Evolutionary conservation across 2,888 invertebrate genomes (phyloP).

Genomic region (Elaeidobius kamerunicus): DNA sequence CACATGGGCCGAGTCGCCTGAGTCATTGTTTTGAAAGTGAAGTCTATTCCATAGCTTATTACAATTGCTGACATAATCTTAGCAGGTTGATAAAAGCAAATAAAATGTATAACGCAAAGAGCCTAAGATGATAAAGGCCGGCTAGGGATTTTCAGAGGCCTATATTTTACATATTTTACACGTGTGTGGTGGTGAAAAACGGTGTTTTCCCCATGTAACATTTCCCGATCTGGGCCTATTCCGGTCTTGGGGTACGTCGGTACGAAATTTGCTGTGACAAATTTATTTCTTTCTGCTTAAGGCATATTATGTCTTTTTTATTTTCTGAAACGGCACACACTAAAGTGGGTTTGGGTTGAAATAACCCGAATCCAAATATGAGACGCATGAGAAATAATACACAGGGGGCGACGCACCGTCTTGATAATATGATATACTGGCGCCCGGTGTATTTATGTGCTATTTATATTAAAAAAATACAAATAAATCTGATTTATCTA

Average conservation of each 20-base stretch:
- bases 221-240: slow-evolving; percentile 9
- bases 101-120: slow-evolving; percentile 40
- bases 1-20: slow-evolving; percentile 21
- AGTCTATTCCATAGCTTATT: too few species aligned
- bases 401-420: background rate
- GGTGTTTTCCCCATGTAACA: slow-evolving; percentile 24
- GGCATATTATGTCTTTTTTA: slow-evolving; percentile 33
- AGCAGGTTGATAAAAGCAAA: background rate
- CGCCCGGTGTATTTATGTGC: too few species aligned
- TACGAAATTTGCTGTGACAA: slow-evolving; percentile 28
- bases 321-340: slow-evolving; percentile 8
- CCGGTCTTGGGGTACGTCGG: slow-evolving; percentile 3
- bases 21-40: slow-evolving; percentile 20
- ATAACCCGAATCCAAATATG: slow-evolving; percentile 18
- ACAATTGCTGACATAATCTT: too few species aligned
- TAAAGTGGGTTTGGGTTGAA: slow-evolving; percentile 10
- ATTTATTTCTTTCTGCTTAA: slow-evolving; percentile 30
- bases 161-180: slow-evolving; percentile 39
- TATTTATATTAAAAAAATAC: too few species aligned
- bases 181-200: slow-evolving; percentile 33
- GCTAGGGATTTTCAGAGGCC: slow-evolving; percentile 39
- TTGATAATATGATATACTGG: too few species aligned
- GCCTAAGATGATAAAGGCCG: slow-evolving; percentile 39
- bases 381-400: slow-evolving; percentile 5
- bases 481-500: too few species aligned